Evolutionary conservation across 1,140 invertebrate species (phyloP).

Genomic region (Zaprionus taronus): DNA sequence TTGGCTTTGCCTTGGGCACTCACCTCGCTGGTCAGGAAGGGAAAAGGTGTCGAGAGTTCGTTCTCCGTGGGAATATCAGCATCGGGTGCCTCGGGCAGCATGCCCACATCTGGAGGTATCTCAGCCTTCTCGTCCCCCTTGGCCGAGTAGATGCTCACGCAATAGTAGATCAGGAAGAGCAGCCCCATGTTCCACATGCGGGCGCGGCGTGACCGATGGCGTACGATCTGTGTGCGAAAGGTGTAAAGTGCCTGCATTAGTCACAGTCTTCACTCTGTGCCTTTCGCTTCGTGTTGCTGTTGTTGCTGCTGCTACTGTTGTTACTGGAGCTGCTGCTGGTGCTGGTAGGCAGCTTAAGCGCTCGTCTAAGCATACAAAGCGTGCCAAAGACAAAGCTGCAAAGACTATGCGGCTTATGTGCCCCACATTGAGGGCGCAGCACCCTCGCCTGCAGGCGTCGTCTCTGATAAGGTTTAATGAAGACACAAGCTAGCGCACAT

Average conservation of each 20-base stretch:
- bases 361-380: slow-evolving; percentile 39
- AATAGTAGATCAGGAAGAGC: slow-evolving; percentile 80
- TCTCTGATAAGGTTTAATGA: slow-evolving; percentile 35
- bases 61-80: slow-evolving; percentile 27
- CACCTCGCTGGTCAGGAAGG: slow-evolving; percentile 43
- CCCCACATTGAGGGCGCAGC: slow-evolving; percentile 26
- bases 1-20: not conserved
- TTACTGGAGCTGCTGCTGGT: not conserved
- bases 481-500: not conserved
- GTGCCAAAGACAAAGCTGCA: slow-evolving; percentile 46
- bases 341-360: slow-evolving; percentile 19
- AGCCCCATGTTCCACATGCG: slow-evolving; percentile 83
- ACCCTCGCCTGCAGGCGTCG: slow-evolving; percentile 32
- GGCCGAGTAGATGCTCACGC: slow-evolving; percentile 78
- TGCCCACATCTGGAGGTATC: slow-evolving; percentile 52
- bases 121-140: slow-evolving; percentile 57
- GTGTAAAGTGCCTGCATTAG: slow-evolving; percentile 10
- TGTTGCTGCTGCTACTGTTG: not conserved
- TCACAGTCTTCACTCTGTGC: not conserved
- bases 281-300: not conserved
- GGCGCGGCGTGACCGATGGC: slow-evolving; percentile 73
- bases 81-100: slow-evolving; percentile 53
- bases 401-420: slow-evolving; percentile 54
- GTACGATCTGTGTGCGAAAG: slow-evolving; percentile 58
- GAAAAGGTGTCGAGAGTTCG: slow-evolving; percentile 3